Percentiles rank a stretch among this genome's conserved stretches.
Evolutionary conservation across 37 sponge, comb jelly and placozoan species (phyloP).

Genomic region (Chondrilla cf. caribensis): DNA sequence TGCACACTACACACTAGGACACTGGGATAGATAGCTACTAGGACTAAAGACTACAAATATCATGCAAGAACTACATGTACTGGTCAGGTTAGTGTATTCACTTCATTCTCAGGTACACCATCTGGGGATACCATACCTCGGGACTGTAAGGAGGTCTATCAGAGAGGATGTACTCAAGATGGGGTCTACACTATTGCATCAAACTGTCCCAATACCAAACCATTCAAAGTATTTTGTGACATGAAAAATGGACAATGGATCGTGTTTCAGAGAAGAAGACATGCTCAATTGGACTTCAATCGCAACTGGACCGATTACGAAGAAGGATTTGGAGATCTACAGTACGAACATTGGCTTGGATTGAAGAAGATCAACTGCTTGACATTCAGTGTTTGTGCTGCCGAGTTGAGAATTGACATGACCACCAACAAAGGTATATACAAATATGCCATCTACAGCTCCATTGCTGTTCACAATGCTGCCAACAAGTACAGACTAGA

Average conservation of each 20-base stretch:
- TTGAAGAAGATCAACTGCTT: conserved; percentile 10
- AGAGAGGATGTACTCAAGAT: not conserved
- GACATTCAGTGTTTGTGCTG: not conserved
- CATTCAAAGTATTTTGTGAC: conserved; percentile 16
- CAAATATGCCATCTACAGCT: not conserved
- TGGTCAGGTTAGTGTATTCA: not conserved
- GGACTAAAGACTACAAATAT: too few species aligned
- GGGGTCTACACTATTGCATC: conserved; percentile 25
- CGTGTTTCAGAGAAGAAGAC: conserved; percentile 8
- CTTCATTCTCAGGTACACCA: not conserved
- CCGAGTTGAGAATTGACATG: conserved; percentile 17
- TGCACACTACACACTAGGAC: too few species aligned
- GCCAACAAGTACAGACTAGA: conserved; percentile 1
- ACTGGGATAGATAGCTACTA: too few species aligned
- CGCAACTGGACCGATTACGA: not conserved
- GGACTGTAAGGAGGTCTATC: conserved; percentile 5
- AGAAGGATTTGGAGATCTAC: conserved; percentile 3
- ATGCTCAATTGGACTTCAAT: conserved; percentile 12
- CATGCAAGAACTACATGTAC: too few species aligned
- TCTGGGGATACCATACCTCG: not conserved
- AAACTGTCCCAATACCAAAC: not conserved
- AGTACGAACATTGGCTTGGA: conserved; percentile 7
- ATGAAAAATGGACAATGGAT: conserved; percentile 20
- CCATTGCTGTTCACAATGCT: not conserved
- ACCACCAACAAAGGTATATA: not conserved